Evolutionary conservation across 1,140 invertebrate species (phyloP), one percentile per base, ranked within the genome.

Genomic region (Drosophila triauraria): DNA sequence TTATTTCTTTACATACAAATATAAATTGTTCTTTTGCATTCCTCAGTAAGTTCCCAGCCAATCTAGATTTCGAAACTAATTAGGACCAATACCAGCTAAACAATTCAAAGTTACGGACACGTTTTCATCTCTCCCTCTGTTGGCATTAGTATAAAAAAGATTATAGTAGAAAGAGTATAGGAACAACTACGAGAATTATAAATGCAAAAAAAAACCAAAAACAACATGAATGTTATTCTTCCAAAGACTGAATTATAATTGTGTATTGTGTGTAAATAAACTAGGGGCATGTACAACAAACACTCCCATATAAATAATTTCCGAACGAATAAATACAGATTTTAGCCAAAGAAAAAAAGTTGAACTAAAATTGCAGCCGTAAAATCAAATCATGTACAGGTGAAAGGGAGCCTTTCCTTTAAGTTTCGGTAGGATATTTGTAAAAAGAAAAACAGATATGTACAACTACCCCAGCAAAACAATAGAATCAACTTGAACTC

Each of bases 241-340:
- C 85, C 85, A 88, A 88, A 88, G 85, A 88, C 85, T 88, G 85
- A 88, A 88, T 88, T 88, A 75, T 79, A 79, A 84, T 84, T 82
- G 85, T 84, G 80, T 80, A 88, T 87, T 78, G 74, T 71, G 80
- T 88, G 85, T 88, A 88, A 82, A 88, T 88, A 88, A 69, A 75
- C 54, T 78, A 90, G 79, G 58, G 65, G 57, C 64, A 69, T 51
- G 47, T 65, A 69, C 38, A 65, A 44, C 54, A 65, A 27, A 50
- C 46, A 48, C 46, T 68, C 42, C 56, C n/a, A 43, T 48, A 75
- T 25, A 59, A 47, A 25, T 63, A 46, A 25, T 42, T 57, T 59
- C 38, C 60, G 25, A 30, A 48, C 15, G 54, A 50, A 47, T 27
- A 64, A 48, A 58, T 25, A 59, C 23, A 48, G 51, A 43, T 59